A percentile compares a stretch with the other conserved stretches of the same genome.
These are phyloP conservation scores for Mythimna ferrago DNA, from an alignment of 2,888 invertebrate species.

Conservation along the genomic window DNA sequence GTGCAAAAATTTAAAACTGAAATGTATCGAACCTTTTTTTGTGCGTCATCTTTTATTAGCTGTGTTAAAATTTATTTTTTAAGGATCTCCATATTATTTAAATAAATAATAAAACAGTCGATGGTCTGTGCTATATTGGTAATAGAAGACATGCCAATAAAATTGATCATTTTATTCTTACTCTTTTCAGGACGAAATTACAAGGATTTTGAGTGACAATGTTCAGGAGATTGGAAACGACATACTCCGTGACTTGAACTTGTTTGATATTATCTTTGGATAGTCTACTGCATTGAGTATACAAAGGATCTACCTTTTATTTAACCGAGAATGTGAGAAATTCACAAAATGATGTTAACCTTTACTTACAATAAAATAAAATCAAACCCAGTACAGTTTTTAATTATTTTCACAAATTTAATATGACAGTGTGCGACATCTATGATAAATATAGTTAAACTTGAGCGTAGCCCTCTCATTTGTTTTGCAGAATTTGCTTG, in stretches of 20 bases:
- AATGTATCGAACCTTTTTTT: too few relatives aligned
- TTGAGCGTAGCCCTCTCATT: neutral
- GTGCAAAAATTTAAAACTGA: too few relatives aligned
- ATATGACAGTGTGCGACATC: slow-evolving; percentile 25
- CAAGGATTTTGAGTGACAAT: slow-evolving; percentile 67
- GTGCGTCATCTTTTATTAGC: too few relatives aligned
- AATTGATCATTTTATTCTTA: slow-evolving; percentile 1
- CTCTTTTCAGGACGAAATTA: slow-evolving; percentile 73
- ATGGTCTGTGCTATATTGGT: too few relatives aligned
- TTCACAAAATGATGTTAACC: neutral
- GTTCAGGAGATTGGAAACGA: slow-evolving; percentile 72
- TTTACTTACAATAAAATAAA: neutral
- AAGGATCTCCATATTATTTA: too few relatives aligned
- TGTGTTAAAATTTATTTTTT: too few relatives aligned
- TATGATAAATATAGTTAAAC: neutral
- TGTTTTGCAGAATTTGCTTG: neutral
- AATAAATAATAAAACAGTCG: too few relatives aligned
- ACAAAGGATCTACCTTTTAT: neutral
- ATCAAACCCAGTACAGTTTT: neutral
- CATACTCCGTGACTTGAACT: slow-evolving; percentile 71
- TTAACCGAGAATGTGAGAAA: neutral
- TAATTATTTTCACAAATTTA: neutral
- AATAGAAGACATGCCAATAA: neutral
- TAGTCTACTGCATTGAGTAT: slow-evolving; percentile 17
- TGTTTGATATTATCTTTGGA: slow-evolving; percentile 66